Percentiles rank a stretch among this genome's conserved stretches.
These are phyloP conservation scores for Drosophila affinis DNA, from an alignment of 2,888 invertebrate species.

Conservation along the genomic window DNA sequence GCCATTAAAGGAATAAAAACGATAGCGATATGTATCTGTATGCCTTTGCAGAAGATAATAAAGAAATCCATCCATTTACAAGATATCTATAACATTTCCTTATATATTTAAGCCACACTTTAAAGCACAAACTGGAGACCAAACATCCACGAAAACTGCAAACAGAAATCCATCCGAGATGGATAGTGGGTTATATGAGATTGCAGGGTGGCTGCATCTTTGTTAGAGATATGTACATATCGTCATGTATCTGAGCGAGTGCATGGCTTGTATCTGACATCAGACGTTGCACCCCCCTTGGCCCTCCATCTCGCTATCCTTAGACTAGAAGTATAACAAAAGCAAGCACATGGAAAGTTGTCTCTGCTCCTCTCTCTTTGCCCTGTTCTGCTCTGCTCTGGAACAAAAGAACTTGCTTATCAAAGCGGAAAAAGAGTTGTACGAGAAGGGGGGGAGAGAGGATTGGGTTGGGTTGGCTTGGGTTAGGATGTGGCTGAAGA, in stretches of 20 bases:
- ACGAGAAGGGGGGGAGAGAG: background rate
- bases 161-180: conserved; percentile 35
- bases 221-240: conserved; percentile 56
- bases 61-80: too few relatives aligned
- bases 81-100: background rate
- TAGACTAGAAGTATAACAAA: conserved; percentile 66
- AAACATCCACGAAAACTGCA: conserved; percentile 32
- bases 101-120: conserved; percentile 13
- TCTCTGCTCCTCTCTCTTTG: conserved; percentile 5
- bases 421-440: conserved; percentile 77
- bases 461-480: background rate
- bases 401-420: conserved; percentile 75
- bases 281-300: conserved; percentile 14
- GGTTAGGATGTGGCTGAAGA: conserved; percentile 28
- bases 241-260: conserved; percentile 45
- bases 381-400: conserved; percentile 21
- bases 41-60: too few relatives aligned
- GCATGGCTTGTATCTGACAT: conserved; percentile 54
- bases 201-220: conserved; percentile 51
- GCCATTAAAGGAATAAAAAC: too few relatives aligned
- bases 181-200: background rate
- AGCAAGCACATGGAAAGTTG: conserved; percentile 62
- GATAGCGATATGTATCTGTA: too few relatives aligned
- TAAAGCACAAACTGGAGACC: conserved; percentile 39
- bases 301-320: conserved; percentile 13